These are phyloP conservation scores for Ceratina japonica DNA, from an alignment of 1,140 invertebrate genomes.

Conservation along the genomic window DNA sequence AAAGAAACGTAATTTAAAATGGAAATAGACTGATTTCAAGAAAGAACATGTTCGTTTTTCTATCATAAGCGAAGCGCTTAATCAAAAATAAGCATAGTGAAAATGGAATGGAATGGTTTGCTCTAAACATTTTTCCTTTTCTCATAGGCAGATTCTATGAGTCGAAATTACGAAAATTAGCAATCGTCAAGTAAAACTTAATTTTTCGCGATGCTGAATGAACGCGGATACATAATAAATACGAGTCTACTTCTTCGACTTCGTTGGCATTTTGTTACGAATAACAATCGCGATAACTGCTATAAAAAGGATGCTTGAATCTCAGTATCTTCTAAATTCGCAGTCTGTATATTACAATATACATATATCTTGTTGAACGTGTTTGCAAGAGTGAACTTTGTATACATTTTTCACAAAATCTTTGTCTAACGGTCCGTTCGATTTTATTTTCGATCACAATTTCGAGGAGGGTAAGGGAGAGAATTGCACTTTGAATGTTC, in stretches of 20 bases:
- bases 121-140: conserved; percentile 31
- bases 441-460: conserved; percentile 27
- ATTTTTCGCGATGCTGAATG: neutral
- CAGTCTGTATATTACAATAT: conserved; percentile 22
- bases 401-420: conserved; percentile 12
- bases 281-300: conserved; percentile 31
- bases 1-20: conserved; percentile 17
- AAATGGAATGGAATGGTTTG: conserved; percentile 47
- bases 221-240: neutral
- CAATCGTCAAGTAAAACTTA: neutral
- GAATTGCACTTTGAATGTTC: conserved; percentile 52
- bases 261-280: conserved; percentile 22
- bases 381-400: conserved; percentile 9
- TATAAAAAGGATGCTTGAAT: conserved; percentile 27
- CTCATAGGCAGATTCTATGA: conserved; percentile 3
- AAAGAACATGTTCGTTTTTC: conserved; percentile 5
- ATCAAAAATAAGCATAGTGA: conserved; percentile 35
- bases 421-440: neutral
- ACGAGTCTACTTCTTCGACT: conserved; percentile 13
- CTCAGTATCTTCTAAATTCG: conserved; percentile 30
- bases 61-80: conserved; percentile 8
- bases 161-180: neutral
- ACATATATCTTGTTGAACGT: conserved; percentile 11
- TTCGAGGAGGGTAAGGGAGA: conserved; percentile 17
- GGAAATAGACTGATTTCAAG: conserved; percentile 20